These are phyloP conservation scores for Nyctibius grandis DNA, from an alignment of 2,797 vertebrate genomes.

Conservation along the genomic window DNA sequence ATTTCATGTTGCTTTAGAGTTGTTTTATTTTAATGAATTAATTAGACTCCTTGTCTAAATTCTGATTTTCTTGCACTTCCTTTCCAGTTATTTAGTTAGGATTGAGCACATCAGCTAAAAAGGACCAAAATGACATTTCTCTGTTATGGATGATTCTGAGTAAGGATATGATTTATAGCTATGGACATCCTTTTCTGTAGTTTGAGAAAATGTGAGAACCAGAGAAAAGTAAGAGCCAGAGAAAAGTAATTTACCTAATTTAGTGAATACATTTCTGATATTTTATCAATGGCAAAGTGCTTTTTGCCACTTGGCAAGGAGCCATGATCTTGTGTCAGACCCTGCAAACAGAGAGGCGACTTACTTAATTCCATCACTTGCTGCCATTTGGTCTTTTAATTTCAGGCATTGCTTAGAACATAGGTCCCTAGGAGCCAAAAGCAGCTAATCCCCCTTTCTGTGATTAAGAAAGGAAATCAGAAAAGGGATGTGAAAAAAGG, in stretches of 20 bases:
- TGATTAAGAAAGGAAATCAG: slow-evolving; percentile 64
- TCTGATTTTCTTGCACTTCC: slow-evolving; percentile 58
- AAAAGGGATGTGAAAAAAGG: slow-evolving; percentile 52
- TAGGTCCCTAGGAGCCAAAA: slow-evolving; percentile 47
- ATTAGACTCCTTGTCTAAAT: slow-evolving; percentile 58
- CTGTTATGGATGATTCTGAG: slow-evolving; percentile 50
- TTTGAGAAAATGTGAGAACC: slow-evolving; percentile 67
- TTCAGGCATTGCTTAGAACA: slow-evolving; percentile 57
- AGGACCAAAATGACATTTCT: slow-evolving; percentile 63
- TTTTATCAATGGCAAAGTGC: slow-evolving; percentile 73
- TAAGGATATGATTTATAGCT: slow-evolving; percentile 69
- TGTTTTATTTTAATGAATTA: slow-evolving; percentile 35
- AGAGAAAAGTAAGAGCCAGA: slow-evolving; percentile 63
- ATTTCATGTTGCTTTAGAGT: slow-evolving; percentile 42
- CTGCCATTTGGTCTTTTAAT: slow-evolving; percentile 70
- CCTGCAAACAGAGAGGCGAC: slow-evolving; percentile 29
- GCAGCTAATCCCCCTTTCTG: slow-evolving; percentile 67
- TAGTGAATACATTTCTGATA: slow-evolving; percentile 71
- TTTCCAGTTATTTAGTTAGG: slow-evolving; percentile 73
- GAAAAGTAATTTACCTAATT: slow-evolving; percentile 73
- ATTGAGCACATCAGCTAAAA: slow-evolving; percentile 70
- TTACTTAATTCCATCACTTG: slow-evolving; percentile 61
- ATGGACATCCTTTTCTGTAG: slow-evolving; percentile 54
- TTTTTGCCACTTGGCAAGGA: slow-evolving; percentile 70
- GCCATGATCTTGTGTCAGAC: slow-evolving; percentile 53